Evolutionary conservation across 2,113 vertebrate species (phyloP).

Genomic region (Python bivittatus): DNA sequence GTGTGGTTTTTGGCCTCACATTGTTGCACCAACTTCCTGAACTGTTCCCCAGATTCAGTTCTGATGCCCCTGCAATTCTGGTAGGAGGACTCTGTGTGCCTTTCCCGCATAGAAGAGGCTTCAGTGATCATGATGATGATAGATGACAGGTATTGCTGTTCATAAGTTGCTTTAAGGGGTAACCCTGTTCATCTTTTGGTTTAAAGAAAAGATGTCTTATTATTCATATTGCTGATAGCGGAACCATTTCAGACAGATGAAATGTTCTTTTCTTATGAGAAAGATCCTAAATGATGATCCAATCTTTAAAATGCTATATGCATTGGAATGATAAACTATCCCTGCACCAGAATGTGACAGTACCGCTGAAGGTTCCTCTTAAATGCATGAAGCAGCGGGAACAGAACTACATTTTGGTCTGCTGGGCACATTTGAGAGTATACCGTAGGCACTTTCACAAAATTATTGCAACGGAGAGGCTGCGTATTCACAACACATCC

Average conservation of each 20-base stretch:
- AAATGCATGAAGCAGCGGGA: background rate
- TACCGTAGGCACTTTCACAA: background rate
- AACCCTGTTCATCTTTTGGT: background rate
- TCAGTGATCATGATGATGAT: background rate
- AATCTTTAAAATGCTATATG: background rate
- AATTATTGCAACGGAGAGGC: background rate
- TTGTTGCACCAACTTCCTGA: background rate
- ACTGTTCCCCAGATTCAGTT: background rate
- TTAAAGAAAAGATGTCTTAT: background rate
- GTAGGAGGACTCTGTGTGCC: background rate
- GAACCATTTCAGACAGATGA: background rate
- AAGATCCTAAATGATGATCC: background rate
- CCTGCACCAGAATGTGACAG: background rate
- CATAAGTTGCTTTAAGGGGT: background rate
- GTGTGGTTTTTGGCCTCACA: background rate
- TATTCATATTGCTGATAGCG: background rate
- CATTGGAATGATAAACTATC: background rate
- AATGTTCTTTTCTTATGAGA: background rate
- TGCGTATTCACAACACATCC: background rate
- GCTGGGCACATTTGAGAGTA: background rate
- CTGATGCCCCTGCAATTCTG: background rate
- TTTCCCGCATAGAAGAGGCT: background rate
- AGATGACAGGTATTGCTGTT: background rate
- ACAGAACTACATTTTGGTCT: background rate
- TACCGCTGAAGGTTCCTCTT: background rate